Percentiles rank a stretch among this genome's conserved stretches.
Conservation (phyloP, 2,113 vertebrate species). For the Delphinapterus leucas region DNA sequence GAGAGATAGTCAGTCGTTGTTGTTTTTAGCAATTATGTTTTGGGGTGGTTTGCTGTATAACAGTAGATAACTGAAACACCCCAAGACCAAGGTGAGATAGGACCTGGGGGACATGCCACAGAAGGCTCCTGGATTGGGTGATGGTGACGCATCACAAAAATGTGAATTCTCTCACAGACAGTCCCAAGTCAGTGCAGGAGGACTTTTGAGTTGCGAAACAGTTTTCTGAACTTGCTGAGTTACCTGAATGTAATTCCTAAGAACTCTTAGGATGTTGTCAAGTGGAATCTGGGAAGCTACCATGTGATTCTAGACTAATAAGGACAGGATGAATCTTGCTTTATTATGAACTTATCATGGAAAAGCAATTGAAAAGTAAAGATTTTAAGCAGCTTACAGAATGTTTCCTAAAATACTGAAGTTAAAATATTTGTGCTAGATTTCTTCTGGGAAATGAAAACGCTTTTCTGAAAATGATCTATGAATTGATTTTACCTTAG, state of each 20-base stretch:
- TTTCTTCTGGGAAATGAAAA: neutral
- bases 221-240: neutral
- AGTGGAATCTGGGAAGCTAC: neutral
- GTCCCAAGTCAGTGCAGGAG: neutral
- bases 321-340: conserved; percentile 34
- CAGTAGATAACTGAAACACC: neutral
- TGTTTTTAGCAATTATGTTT: neutral
- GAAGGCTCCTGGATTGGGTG: neutral
- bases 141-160: neutral
- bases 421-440: conserved; percentile 20
- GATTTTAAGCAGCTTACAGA: conserved; percentile 21
- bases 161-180: neutral
- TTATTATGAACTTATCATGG: conserved; percentile 56
- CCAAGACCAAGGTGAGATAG: neutral
- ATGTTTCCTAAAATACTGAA: conserved; percentile 53
- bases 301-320: neutral
- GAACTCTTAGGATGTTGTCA: neutral
- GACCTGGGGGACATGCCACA: neutral
- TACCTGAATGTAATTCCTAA: neutral
- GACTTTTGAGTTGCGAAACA: neutral
- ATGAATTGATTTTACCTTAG: neutral
- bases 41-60: neutral
- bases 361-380: conserved; percentile 53
- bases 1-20: neutral
- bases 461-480: neutral